Evolutionary conservation across 1,140 invertebrate genomes (phyloP), one percentile per base, ranked within the genome.

Genomic region (Pseudomyrmex sp.): DNA sequence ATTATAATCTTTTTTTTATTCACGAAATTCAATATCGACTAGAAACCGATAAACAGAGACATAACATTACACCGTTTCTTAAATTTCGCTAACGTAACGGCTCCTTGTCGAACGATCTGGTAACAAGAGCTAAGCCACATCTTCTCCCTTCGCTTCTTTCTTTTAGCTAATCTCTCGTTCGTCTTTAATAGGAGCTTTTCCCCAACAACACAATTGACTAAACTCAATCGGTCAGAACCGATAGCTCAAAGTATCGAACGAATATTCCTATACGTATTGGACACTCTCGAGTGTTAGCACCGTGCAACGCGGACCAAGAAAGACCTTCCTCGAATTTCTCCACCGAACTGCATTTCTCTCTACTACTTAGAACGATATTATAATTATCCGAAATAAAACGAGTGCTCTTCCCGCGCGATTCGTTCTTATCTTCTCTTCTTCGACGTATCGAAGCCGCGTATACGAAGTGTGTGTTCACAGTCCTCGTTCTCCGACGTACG

Each of bases 211-310:
- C 8, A 79, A 56, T 59, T 50, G 5, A 58, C 35, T 70, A 69
- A 20, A 48, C 58, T 58, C 52, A 59, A 80, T 68, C 15, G n/a
- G n/a, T 35, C 35, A 35, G 35, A 35, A 5, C 35, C n/a, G 44
- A 20, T 69, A 62, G 44, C 4, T 69, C 9, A 50, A 20, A 46
- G 44, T 50, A 20, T 26, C 44, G 15, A 48, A 80, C 54, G 23
- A 80, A 48, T 44, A 80, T 80, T 18, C 10, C 69, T 50, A 70
- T 26, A 48, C 35, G 35, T 35, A 77, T 35, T 54, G 56, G 26
- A 68, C 56, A 75, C n/a, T 44, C 61, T 44, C 61, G 18, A 66
- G n/a, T 23, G 56, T 59, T 66, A 79, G 65, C 76, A 77, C 74
- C 74, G 61, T 66, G 61, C 48, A n/a, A 69, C 50, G 23, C 20